Percentiles rank a stretch among this genome's conserved stretches.
phyloP scores from a whole-genome alignment of 2,888 invertebrate genomes.

The Ptilodon capucinus region DNA sequence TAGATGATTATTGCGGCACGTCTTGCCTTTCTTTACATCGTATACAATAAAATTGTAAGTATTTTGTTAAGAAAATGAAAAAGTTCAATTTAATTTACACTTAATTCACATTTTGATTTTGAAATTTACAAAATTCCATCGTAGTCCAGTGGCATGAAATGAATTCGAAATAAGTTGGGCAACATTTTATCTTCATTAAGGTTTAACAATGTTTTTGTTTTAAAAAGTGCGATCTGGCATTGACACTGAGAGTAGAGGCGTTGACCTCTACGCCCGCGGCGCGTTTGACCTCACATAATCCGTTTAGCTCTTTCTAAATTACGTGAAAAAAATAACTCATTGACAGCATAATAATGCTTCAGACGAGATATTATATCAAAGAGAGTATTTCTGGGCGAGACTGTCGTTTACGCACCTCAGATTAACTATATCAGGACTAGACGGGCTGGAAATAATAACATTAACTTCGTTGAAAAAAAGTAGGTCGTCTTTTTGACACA shows the following conservation, averaged over 20 bases:
- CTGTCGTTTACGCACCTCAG: no score
- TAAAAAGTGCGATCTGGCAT: constrained; percentile 24
- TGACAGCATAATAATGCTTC: background rate
- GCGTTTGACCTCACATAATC: constrained; percentile 7
- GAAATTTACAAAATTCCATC: background rate
- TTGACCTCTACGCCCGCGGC: constrained; percentile 17
- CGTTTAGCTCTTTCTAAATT: constrained; percentile 14
- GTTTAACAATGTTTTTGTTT: constrained; percentile 1
- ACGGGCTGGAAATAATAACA: no score
- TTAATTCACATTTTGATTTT: background rate
- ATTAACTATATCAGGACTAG: no score
- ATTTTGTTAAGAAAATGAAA: no score
- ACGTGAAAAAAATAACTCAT: background rate
- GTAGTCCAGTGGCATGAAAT: background rate
- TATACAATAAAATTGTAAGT: background rate
- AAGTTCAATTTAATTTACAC: no score
- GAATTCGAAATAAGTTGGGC: background rate
- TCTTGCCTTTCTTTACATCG: background rate
- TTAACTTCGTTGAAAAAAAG: no score
- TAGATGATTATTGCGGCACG: no score
- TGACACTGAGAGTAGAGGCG: constrained; percentile 36
- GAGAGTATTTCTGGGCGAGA: no score
- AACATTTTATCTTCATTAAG: background rate
- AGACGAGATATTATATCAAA: no score
- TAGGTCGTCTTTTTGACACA: no score